These are phyloP conservation scores for Entomobrya proxima DNA, from an alignment of 2,888 invertebrate species.

Conservation along the genomic window DNA sequence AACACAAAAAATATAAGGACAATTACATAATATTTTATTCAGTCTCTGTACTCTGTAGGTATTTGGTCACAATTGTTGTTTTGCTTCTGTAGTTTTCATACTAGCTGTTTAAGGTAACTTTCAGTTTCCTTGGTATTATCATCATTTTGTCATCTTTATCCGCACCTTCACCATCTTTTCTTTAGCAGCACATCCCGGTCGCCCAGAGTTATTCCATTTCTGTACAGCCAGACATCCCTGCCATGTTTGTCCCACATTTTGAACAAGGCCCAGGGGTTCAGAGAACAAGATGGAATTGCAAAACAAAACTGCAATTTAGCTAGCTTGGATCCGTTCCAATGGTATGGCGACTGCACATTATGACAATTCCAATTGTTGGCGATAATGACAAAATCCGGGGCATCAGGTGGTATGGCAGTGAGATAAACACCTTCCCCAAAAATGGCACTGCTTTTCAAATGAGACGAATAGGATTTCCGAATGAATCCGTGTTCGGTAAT, in stretches of 20 bases:
- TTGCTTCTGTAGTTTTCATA: too few species aligned
- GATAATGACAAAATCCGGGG: not conserved
- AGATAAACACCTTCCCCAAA: not conserved
- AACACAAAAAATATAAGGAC: too few species aligned
- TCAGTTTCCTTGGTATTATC: too few species aligned
- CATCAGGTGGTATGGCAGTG: not conserved
- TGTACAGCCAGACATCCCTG: not conserved
- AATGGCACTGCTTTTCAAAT: not conserved
- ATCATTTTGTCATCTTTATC: too few species aligned
- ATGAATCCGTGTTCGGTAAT: not conserved
- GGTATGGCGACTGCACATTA: not conserved
- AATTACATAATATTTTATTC: too few species aligned
- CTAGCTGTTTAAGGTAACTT: too few species aligned
- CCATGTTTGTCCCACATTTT: not conserved
- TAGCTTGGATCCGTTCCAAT: not conserved
- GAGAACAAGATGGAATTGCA: not conserved
- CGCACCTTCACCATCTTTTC: not conserved
- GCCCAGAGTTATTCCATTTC: not conserved
- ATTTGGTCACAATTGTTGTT: too few species aligned
- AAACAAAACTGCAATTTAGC: not conserved
- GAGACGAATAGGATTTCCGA: not conserved
- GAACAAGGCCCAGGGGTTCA: not conserved
- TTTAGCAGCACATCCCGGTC: not conserved
- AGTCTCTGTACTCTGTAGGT: too few species aligned
- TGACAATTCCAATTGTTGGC: not conserved